These are phyloP conservation scores for Alitta virens DNA, from an alignment of 2,888 invertebrate species.

Conservation along the genomic window DNA sequence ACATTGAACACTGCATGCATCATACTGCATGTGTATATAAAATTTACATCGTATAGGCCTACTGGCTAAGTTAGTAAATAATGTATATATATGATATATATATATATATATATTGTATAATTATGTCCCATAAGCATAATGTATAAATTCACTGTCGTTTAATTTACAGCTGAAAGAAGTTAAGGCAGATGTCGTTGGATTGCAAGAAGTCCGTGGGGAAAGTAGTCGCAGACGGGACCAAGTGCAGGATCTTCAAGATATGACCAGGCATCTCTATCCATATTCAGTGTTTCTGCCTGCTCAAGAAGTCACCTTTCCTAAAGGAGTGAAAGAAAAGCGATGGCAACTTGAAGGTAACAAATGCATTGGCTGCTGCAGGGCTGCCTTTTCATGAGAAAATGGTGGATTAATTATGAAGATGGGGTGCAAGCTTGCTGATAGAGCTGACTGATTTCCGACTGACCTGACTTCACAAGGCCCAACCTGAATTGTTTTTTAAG, in stretches of 20 bases:
- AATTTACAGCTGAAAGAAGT: constrained; percentile 33
- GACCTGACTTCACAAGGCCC: too few relatives aligned
- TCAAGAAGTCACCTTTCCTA: constrained; percentile 30
- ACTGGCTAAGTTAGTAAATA: too few relatives aligned
- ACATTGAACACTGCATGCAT: too few relatives aligned
- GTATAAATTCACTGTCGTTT: neutral
- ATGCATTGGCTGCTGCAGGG: neutral
- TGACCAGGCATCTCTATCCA: constrained; percentile 32
- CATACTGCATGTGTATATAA: too few relatives aligned
- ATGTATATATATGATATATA: too few relatives aligned
- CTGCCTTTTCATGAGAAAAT: neutral
- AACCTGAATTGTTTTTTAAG: too few relatives aligned
- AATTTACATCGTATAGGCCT: too few relatives aligned
- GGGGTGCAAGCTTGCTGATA: too few relatives aligned
- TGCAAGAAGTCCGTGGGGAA: constrained; percentile 43
- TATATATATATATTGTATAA: neutral
- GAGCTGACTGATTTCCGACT: too few relatives aligned
- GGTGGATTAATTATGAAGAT: neutral
- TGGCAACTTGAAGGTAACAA: constrained; percentile 40
- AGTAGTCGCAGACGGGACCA: constrained; percentile 30
- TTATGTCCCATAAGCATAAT: neutral
- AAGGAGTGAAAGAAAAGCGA: constrained; percentile 27
- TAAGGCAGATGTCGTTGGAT: constrained; percentile 37
- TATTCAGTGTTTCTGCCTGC: constrained; percentile 34
- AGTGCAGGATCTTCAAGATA: constrained; percentile 32